Percentiles rank a stretch among this genome's conserved stretches.
Conservation (phyloP, 2,113 vertebrate species). For the Tenrec ecaudatus region DNA sequence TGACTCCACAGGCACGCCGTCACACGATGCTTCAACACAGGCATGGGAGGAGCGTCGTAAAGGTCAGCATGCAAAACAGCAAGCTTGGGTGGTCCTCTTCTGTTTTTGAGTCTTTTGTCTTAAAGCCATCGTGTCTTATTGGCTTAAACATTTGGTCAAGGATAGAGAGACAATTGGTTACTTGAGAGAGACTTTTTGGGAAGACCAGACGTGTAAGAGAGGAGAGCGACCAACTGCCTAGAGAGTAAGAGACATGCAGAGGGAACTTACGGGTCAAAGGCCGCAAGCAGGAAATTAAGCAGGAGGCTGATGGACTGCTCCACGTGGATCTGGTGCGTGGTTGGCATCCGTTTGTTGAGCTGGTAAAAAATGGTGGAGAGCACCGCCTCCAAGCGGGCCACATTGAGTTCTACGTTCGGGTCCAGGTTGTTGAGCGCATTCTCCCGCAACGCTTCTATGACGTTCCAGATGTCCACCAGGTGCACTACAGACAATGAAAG, state of each 20-base stretch:
- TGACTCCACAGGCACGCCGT: neutral
- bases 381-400: constrained; percentile 95
- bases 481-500: constrained; percentile 91
- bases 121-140: neutral
- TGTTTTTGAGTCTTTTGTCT: neutral
- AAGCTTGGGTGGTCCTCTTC: neutral
- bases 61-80: constrained; percentile 45
- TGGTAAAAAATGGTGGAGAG: constrained; percentile 97
- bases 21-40: rapidly evolving
- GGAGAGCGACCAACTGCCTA: neutral
- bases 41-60: neutral
- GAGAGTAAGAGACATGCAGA: neutral
- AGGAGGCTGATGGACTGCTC: constrained; percentile 96
- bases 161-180: neutral
- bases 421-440: constrained; percentile 96
- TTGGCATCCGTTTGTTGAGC: constrained; percentile 98
- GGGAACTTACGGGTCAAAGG: constrained; percentile 95
- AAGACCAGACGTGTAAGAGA: neutral
- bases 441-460: constrained; percentile 97
- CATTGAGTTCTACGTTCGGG: constrained; percentile 92
- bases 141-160: neutral
- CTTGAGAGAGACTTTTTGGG: neutral
- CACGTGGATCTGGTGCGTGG: constrained; percentile 97
- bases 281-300: constrained; percentile 97
- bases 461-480: constrained; percentile 98